Evolutionary conservation across 2,113 vertebrate species (phyloP), one percentile per base, ranked within the genome.

Genomic region (Leucopternis melanops): DNA sequence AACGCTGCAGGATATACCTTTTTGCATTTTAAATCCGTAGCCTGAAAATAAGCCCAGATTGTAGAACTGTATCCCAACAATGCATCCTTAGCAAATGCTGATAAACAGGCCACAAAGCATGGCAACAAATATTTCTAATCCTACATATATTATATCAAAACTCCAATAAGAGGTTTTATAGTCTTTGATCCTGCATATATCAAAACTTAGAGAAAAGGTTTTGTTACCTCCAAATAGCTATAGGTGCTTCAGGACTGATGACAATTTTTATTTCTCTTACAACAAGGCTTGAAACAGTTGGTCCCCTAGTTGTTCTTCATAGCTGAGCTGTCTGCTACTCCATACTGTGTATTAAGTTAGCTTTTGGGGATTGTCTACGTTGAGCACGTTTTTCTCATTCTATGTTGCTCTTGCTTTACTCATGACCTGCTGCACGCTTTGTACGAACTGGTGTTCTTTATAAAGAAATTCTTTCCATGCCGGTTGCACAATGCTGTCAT

Each of bases 121-220:
- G 7, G 13, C 69, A 91, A 89, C 18, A 59, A 94, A 65, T 87
- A 85, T 79, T 97, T 86, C 34, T 91, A 87, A 79, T 57, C 44
- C 57, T 85, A 84, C 20, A 36, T 47, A 38, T 67, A 58, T 67
- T 44, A 50, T 58, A 91, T 21, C 54, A 88, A 87, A 95, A 89
- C 23, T 71, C 29, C 0, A 20, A 16, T 29, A 79, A 72, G 66
- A 85, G 23, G 6, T 52, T 87, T 96, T 81, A 52, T 40, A 71
- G 20, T 29, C 36, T 69, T 81, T 81, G 79, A 79, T 84, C 23
- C n/a, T 65, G 15, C 7, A 67, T 69, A 36, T 44, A 82, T 61
- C 26, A 75, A 75, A 95, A 87, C 13, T 85, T 87, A 87, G 32
- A 40, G 81, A 78, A 55, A 61, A 87, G 47, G 21, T 72, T 38